Percentiles rank a stretch among this genome's conserved stretches.
phyloP scores from a whole-genome alignment of 2,797 vertebrate species.

The Urocyon cinereoargenteus region DNA sequence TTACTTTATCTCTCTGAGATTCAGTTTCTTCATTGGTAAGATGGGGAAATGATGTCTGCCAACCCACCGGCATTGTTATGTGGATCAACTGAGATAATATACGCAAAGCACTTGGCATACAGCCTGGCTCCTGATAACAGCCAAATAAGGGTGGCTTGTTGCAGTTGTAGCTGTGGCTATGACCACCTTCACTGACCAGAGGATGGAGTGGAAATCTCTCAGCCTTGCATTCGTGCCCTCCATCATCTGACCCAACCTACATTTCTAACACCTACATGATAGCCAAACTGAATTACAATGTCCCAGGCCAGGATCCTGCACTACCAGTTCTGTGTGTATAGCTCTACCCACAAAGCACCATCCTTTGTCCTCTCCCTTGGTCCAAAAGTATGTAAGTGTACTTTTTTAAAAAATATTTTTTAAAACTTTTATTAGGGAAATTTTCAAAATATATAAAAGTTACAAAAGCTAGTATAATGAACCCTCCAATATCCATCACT shows the following conservation, averaged over 20 bases:
- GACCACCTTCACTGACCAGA: neutral
- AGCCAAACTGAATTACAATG: neutral
- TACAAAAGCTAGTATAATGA: neutral
- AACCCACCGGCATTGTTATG: neutral
- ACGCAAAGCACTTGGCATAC: neutral
- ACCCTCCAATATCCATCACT: neutral
- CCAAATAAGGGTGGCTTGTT: neutral
- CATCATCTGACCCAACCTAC: slow-evolving; percentile 40
- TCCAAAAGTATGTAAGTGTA: neutral
- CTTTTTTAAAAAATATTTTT: neutral
- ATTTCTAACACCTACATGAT: neutral
- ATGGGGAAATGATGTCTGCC: neutral
- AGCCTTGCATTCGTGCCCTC: neutral
- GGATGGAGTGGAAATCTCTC: slow-evolving; percentile 23
- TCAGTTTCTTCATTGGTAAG: slow-evolving; percentile 38
- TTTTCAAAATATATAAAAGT: neutral
- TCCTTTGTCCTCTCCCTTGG: neutral
- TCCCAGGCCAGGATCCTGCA: neutral
- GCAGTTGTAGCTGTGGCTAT: neutral
- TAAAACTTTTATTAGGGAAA: neutral
- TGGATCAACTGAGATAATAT: neutral
- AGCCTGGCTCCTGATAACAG: neutral
- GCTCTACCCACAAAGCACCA: neutral
- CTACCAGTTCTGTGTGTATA: neutral
- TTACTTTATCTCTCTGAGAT: slow-evolving; percentile 38